Conservation (phyloP, 2,888 invertebrate genomes). For the Brachylomia viminalis region DNA sequence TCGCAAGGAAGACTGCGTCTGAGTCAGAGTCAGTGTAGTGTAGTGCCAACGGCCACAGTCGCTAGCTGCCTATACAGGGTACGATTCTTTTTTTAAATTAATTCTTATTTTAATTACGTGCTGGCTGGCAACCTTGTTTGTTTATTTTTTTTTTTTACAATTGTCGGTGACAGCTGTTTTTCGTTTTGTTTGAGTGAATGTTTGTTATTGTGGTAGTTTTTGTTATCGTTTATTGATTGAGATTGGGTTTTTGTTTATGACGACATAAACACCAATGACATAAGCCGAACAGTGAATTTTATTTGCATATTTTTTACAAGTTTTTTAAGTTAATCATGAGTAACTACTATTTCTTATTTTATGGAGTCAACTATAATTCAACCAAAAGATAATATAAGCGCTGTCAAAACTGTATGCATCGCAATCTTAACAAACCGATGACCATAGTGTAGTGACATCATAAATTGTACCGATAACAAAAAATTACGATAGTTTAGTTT, state of each 20-base stretch:
- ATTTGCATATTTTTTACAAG: too few species aligned
- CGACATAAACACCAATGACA: not conserved
- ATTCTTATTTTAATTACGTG: slow-evolving; percentile 5
- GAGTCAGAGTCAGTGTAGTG: slow-evolving; percentile 57
- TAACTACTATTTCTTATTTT: not conserved
- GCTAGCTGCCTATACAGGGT: slow-evolving; percentile 60
- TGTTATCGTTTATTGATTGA: not conserved
- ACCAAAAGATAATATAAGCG: not conserved
- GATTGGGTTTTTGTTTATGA: not conserved
- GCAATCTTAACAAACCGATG: not conserved
- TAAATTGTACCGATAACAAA: slow-evolving; percentile 17
- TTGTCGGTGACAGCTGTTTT: slow-evolving; percentile 34
- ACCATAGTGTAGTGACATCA: slow-evolving; percentile 29
- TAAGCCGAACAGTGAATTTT: not conserved
- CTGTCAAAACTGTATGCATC: not conserved
- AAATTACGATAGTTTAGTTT: too few species aligned
- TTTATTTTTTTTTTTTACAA: slow-evolving; percentile 27
- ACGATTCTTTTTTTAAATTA: slow-evolving; percentile 40
- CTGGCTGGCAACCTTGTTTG: slow-evolving; percentile 37
- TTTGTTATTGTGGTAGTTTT: slow-evolving; percentile 17
- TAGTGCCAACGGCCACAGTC: slow-evolving; percentile 60
- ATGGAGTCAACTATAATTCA: not conserved
- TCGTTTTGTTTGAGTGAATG: slow-evolving; percentile 35
- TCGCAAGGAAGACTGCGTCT: slow-evolving; percentile 58
- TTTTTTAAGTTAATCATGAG: too few species aligned